Base-by-base conservation (phyloP, 2,797 vertebrate species). In the Prionace glauca region DNA sequence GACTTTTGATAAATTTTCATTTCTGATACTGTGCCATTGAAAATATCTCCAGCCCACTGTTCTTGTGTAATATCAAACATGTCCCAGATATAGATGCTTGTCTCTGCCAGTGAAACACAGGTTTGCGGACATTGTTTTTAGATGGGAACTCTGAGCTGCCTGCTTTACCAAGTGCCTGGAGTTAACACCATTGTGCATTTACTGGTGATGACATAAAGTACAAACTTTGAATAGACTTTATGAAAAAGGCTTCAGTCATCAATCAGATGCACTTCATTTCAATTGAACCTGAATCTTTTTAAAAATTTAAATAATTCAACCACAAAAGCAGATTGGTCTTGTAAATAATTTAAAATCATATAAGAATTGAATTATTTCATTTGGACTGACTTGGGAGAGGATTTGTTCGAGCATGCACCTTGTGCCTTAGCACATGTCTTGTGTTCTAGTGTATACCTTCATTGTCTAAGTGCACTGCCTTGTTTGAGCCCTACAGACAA, bases 291-390 rank as follows among this genome's bases (percentile, higher is more conserved):
- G n/a, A 41, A 65, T 9, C 90, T 69, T 41, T 69, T 92, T 69
- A 32, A 56, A 77, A 56, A 32, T 77, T 77, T 45, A 77, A 95
- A 95, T 95, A 56, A 72, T 95, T 74, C 71, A 95, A 95, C 24
- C 26, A 50, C 93, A 60, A 56, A 95, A 74, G 69, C 45, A 77
- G 45, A 95, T 56, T 77, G 45, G 26, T 77, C 77, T 77, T 95
- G 71, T 95, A 77, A 95, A 95, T 94, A 94, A 92, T 92, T 92
- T 92, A 92, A 69, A 92, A 92, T 69, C 65, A 24, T 67, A 69
- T 36, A 41, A 69, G n/a, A n/a, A 16, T 91, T 65, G 88, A 41
- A 92, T 67, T 36, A 69, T 92, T 41, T 41, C n/a, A n/a, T 69
- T 67, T 92, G 62, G 36, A 62, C 4, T 9, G 62, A 67, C 60